phyloP scores from a whole-genome alignment of 1,140 invertebrate species.

The Zelostemma sp. region DNA sequence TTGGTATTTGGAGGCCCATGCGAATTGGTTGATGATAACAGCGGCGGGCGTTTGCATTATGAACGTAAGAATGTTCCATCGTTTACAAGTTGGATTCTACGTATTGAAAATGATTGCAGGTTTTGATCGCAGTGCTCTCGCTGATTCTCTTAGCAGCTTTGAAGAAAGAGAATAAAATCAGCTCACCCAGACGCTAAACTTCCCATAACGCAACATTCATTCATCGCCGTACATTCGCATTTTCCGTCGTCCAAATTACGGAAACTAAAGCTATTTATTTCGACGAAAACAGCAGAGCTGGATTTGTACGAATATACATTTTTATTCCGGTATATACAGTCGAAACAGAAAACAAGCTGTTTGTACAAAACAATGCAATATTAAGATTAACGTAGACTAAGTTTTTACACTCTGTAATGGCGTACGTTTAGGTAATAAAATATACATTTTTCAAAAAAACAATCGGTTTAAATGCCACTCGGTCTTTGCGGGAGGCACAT shows the following conservation, averaged over 20 bases:
- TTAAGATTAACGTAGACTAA: neutral
- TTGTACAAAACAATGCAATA: slow-evolving; percentile 5
- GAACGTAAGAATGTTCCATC: slow-evolving; percentile 61
- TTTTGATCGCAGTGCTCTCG: slow-evolving; percentile 76
- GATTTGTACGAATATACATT: neutral
- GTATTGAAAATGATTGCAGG: slow-evolving; percentile 70
- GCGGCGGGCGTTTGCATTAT: slow-evolving; percentile 80
- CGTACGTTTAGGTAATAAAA: slow-evolving; percentile 1
- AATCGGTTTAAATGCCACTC: slow-evolving; percentile 66
- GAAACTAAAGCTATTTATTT: neutral
- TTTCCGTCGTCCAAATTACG: neutral
- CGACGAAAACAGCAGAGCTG: neutral
- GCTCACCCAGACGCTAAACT: slow-evolving; percentile 60
- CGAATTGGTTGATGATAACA: slow-evolving; percentile 79
- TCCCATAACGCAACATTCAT: neutral
- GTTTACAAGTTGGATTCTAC: no score
- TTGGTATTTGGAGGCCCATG: slow-evolving; percentile 85
- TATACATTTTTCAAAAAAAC: slow-evolving; percentile 33
- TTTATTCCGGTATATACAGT: neutral
- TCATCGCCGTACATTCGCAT: neutral
- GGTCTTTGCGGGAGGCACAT: slow-evolving; percentile 89
- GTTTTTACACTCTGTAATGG: neutral
- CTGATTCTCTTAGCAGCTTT: slow-evolving; percentile 78
- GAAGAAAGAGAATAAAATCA: slow-evolving; percentile 78
- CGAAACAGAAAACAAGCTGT: neutral